phyloP scores from a whole-genome alignment of 2,888 invertebrate species.

The Nezara viridula region DNA sequence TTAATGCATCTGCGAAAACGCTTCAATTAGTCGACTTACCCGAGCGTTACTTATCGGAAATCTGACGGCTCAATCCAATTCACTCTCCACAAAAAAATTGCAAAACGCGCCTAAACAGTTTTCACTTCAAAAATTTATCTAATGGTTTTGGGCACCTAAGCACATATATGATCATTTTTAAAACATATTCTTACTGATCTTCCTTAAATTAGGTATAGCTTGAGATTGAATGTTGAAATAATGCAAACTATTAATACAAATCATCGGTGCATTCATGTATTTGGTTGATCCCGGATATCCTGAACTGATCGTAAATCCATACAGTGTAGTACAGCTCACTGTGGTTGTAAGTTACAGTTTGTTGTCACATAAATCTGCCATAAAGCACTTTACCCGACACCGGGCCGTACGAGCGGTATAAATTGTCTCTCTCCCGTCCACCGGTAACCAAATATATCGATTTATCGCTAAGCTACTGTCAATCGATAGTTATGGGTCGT shows the following conservation, averaged over 20 bases:
- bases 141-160: too few relatives aligned
- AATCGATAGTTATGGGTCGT: not conserved
- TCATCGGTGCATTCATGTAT: not conserved
- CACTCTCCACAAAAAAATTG: too few relatives aligned
- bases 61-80: too few relatives aligned
- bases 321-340: not conserved
- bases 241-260: not conserved
- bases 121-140: too few relatives aligned
- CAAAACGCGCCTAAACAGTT: too few relatives aligned
- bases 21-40: too few relatives aligned
- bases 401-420: not conserved
- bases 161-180: too few relatives aligned
- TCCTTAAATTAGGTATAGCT: too few relatives aligned
- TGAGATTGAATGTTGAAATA: too few relatives aligned
- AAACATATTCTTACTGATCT: too few relatives aligned
- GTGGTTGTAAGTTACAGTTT: not conserved
- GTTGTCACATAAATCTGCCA: slow-evolving; percentile 14
- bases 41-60: too few relatives aligned
- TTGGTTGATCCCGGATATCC: not conserved
- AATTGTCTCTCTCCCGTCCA: not conserved
- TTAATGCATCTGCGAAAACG: too few relatives aligned
- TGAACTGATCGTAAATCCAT: not conserved
- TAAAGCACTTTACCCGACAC: not conserved
- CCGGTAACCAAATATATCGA: not conserved
- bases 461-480: not conserved